A percentile compares a stretch with the other conserved stretches of the same genome.
Conservation (phyloP, 64 coral and sea anemone species). For the Actinia tenebrosa region DNA sequence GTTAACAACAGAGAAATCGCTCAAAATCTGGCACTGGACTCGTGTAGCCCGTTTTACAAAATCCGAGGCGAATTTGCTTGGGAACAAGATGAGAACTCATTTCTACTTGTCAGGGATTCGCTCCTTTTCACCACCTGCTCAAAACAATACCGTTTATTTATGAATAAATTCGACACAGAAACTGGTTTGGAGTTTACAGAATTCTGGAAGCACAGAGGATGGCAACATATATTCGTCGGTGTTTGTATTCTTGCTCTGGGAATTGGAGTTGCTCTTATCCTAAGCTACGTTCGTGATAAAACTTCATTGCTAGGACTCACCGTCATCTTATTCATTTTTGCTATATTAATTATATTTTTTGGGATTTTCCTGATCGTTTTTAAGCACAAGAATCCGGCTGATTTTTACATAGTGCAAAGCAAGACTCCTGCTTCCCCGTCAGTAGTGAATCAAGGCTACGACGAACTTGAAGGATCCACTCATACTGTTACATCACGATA, state of each 20-base stretch:
- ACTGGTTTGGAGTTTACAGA: conserved; percentile 19
- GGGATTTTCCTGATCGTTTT: not conserved
- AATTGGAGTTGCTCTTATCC: conserved; percentile 6
- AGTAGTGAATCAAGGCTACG: not conserved
- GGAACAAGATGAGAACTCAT: conserved; percentile 1
- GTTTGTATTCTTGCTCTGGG: not conserved
- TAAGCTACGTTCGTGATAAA: not conserved
- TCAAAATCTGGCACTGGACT: not conserved
- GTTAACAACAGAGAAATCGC: not conserved
- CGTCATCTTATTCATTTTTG: not conserved
- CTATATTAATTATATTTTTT: not conserved
- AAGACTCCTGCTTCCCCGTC: not conserved
- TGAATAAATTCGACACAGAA: conserved; percentile 13
- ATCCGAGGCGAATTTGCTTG: conserved; percentile 16
- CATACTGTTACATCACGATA: not conserved
- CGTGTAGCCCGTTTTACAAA: conserved; percentile 5
- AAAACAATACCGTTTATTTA: conserved; percentile 12
- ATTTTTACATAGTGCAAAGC: not conserved
- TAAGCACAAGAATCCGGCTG: not conserved
- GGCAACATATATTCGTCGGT: conserved; percentile 16
- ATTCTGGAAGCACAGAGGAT: conserved; percentile 23
- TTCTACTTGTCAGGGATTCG: conserved; percentile 11
- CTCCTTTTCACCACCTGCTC: not conserved
- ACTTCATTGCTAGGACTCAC: not conserved
- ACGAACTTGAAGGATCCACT: not conserved